phyloP scores from a whole-genome alignment of 2,888 invertebrate species.

The Linnaemya tessellans region DNA sequence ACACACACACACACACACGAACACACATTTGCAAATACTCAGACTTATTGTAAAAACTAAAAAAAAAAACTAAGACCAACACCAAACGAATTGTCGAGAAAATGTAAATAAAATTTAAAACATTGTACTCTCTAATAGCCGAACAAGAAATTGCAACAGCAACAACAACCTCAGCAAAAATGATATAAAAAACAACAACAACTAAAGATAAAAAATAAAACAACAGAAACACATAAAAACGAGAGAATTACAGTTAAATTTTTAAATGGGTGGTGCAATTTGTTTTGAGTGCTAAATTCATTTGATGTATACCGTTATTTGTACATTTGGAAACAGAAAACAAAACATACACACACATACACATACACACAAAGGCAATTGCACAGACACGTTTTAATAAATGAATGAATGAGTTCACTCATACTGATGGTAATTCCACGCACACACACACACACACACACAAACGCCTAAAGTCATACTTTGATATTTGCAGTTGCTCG shows the following conservation, averaged over 20 bases:
- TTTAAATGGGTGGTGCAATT: conserved; percentile 64
- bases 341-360: conserved; percentile 14
- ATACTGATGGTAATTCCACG: conserved; percentile 10
- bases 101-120: conserved; percentile 67
- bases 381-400: conserved; percentile 19
- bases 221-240: conserved; percentile 15
- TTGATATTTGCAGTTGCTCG: conserved; percentile 70
- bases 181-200: conserved; percentile 32
- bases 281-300: conserved; percentile 62
- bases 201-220: neutral
- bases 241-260: conserved; percentile 60
- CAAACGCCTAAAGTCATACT: conserved; percentile 63
- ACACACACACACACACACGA: conserved; percentile 2
- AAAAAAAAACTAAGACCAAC: conserved; percentile 32
- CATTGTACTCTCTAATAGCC: conserved; percentile 61
- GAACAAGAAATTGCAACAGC: conserved; percentile 63
- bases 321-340: conserved; percentile 33
- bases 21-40: conserved; percentile 9
- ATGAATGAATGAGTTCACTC: conserved; percentile 41
- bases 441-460: neutral
- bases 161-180: conserved; percentile 41
- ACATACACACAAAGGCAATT: no score
- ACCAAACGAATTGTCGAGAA: conserved; percentile 56
- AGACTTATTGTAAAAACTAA: neutral
- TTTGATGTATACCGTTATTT: conserved; percentile 63